A percentile compares a stretch with the other conserved stretches of the same genome.
These are phyloP conservation scores for Augochlorella aurata DNA, from an alignment of 2,888 invertebrate species.

Conservation along the genomic window DNA sequence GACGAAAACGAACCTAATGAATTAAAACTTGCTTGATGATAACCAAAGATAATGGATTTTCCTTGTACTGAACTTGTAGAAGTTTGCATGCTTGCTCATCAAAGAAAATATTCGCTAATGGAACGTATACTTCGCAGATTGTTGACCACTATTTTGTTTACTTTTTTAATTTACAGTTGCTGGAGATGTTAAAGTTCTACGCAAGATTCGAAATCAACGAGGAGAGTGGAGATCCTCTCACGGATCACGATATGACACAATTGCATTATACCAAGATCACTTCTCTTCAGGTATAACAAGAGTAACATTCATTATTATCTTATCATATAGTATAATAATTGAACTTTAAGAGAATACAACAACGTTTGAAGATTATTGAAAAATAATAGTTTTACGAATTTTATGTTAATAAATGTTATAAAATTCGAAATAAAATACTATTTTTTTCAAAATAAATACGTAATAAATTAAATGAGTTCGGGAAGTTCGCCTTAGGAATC, in stretches of 20 bases:
- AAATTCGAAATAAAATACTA: too few species aligned
- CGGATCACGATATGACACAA: slow-evolving; percentile 96
- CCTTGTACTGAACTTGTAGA: background rate
- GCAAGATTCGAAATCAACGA: slow-evolving; percentile 99
- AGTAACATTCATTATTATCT: background rate
- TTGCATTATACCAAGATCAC: slow-evolving; percentile 96
- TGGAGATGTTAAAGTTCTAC: slow-evolving; percentile 98
- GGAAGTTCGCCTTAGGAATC: too few species aligned
- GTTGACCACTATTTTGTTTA: background rate
- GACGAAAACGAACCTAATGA: background rate
- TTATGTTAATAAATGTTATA: too few species aligned
- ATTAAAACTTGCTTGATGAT: background rate
- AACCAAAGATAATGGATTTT: slow-evolving; percentile 3
- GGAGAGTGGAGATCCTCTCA: slow-evolving; percentile 95
- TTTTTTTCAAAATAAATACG: too few species aligned
- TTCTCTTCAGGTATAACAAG: slow-evolving; percentile 88
- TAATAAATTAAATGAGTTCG: too few species aligned
- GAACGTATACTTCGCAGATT: background rate
- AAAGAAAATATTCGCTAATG: background rate
- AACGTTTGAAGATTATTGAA: background rate
- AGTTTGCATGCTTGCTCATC: background rate
- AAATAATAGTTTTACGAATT: too few species aligned
- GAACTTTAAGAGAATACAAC: background rate
- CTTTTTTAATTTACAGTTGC: slow-evolving; percentile 86
- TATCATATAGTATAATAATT: background rate